Base-by-base conservation (phyloP, 2,113 vertebrate species). In the Mesocricetus auratus region DNA sequence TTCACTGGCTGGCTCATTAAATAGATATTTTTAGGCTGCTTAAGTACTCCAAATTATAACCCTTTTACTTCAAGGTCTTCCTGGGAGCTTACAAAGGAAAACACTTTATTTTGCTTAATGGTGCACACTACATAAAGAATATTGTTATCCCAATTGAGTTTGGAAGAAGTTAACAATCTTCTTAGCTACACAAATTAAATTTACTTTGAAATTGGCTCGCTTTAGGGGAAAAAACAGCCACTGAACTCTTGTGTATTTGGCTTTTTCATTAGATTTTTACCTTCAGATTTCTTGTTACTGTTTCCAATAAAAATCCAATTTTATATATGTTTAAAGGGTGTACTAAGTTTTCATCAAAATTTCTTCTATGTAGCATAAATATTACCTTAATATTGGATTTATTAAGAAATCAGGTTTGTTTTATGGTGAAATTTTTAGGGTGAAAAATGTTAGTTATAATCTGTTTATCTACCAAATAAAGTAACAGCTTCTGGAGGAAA, bases 51-150 rank as follows among this genome's bases (percentile, higher is more conserved):
- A 97, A 39, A 97, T 95, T 94, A 86, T 86, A 90, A 81, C 73
- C 21, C 90, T 58, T 97, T 94, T 98, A 96, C 79, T 66, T 97
- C 89, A 96, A 97, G 96, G 62, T 95, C 97, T 93, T 98, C 17
- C 3, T 94, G 95, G 92, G 8, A 68, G 21, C 1, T 0, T 97
- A 68, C 86, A 97, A 95, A 97, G 88, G 71, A 95, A 98, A 98
- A 97, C 75, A 98, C 77, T 98, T 88, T 97, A 74, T 95, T 98
- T 98, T 97, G 64, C 60, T 96, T 98, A 89, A 98, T 98, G 88
- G 31, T 68, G 71, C 95, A 68, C 96, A 82, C 60, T 95, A 89
- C 91, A 94, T 97, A 96, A 98, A 98, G 94, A 96, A 97, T 97
- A 71, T 82, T 96, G 96, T 98, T 96, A 97, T 97, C 89, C 73